Conservation (phyloP, 2,888 invertebrate species). For the Syrista parreyssii region DNA sequence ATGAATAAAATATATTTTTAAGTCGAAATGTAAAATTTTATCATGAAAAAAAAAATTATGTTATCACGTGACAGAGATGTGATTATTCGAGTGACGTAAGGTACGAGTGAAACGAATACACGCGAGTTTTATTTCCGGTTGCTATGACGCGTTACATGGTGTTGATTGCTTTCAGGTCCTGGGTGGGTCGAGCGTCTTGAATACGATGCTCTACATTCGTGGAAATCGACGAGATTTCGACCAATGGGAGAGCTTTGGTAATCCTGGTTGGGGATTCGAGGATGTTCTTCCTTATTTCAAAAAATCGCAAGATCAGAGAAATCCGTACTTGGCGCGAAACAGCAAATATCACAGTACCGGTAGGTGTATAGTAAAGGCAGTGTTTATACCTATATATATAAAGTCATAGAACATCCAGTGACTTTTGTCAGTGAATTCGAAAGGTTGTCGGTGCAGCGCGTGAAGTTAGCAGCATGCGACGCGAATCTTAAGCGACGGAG, state of each 20-base stretch:
- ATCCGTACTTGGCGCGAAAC: conserved; percentile 85
- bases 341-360: conserved; percentile 79
- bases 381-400: neutral
- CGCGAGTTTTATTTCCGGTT: neutral
- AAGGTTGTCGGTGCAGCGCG: neutral
- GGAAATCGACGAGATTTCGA: conserved; percentile 90
- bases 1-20: too few species aligned
- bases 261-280: conserved; percentile 89
- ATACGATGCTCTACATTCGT: conserved; percentile 91
- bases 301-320: conserved; percentile 89
- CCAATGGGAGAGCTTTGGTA: conserved; percentile 87
- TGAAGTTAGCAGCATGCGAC: neutral
- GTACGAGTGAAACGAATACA: neutral
- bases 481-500: neutral
- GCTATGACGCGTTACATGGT: too few species aligned
- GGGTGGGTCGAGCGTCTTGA: conserved; percentile 88
- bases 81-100: neutral
- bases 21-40: too few species aligned
- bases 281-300: conserved; percentile 85
- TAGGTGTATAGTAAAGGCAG: conserved; percentile 48
- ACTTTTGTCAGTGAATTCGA: neutral
- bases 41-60: too few species aligned
- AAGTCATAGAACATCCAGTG: neutral
- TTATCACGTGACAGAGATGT: too few species aligned
- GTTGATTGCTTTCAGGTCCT: conserved; percentile 67